Percentiles rank a stretch among this genome's conserved stretches.
Conservation (phyloP, 2,113 vertebrate species). For the Pseudois nayaur region DNA sequence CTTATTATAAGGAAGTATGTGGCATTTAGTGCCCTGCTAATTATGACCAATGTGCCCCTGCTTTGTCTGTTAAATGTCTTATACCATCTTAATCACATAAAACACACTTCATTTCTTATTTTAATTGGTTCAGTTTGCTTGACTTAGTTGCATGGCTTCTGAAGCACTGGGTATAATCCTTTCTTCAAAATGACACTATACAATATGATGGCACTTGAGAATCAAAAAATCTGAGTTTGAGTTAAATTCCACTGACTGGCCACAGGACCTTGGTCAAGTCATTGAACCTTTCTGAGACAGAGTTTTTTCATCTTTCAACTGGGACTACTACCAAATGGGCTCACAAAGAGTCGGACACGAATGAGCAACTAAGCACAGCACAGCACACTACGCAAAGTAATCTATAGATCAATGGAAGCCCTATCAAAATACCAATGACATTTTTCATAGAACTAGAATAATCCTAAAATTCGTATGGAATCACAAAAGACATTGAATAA, state of each 20-base stretch:
- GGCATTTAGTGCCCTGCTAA: background rate
- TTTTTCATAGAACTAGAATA: background rate
- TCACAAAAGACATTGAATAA: background rate
- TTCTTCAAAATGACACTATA: background rate
- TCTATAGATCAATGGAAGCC: background rate
- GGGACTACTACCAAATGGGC: background rate
- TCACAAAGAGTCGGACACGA: accelerated
- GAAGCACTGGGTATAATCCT: background rate
- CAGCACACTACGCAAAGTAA: background rate
- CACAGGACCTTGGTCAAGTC: background rate
- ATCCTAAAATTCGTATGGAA: background rate
- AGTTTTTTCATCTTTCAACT: background rate
- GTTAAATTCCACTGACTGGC: background rate
- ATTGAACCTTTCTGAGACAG: background rate
- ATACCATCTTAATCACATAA: background rate
- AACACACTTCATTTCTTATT: background rate
- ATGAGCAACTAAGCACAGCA: background rate
- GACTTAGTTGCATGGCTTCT: background rate
- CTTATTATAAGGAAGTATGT: background rate
- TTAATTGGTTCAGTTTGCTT: background rate
- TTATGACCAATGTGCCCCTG: background rate
- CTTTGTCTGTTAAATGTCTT: background rate
- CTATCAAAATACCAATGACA: background rate
- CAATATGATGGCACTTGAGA: background rate
- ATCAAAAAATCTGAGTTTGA: background rate